Evolutionary conservation across 2,113 vertebrate genomes (phyloP).

Genomic region (Collichthys lucidus): DNA sequence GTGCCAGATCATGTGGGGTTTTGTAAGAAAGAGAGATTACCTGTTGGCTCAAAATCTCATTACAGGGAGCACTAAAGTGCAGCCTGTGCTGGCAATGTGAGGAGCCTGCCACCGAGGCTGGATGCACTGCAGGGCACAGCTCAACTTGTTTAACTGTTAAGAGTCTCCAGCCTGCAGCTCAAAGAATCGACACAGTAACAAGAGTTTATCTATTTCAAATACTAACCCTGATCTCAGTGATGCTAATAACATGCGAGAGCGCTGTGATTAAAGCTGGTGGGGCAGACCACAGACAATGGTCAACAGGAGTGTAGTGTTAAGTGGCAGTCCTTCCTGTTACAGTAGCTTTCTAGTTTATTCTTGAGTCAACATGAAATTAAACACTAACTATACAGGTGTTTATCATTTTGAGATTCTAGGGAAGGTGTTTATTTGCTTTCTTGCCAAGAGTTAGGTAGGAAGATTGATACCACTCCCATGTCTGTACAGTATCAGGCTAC

Average conservation of each 20-base stretch:
- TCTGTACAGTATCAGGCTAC: no score
- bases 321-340: background rate
- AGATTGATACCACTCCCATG: no score
- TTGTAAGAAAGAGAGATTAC: conserved; percentile 32
- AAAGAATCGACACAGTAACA: background rate
- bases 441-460: background rate
- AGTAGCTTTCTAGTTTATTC: background rate
- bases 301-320: no score
- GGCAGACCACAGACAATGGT: background rate
- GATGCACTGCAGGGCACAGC: background rate
- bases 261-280: background rate
- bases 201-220: background rate
- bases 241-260: background rate
- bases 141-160: background rate
- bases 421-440: background rate
- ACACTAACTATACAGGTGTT: background rate
- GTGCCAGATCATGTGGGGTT: conserved; percentile 35
- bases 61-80: background rate
- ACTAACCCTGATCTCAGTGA: background rate
- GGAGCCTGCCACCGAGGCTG: conserved; percentile 6
- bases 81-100: background rate
- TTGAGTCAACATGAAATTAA: background rate
- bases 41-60: conserved; percentile 8
- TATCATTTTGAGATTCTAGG: background rate
- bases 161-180: background rate